These are phyloP conservation scores for Limnephilus rhombicus DNA, from an alignment of 2,888 invertebrate genomes.

Conservation along the genomic window DNA sequence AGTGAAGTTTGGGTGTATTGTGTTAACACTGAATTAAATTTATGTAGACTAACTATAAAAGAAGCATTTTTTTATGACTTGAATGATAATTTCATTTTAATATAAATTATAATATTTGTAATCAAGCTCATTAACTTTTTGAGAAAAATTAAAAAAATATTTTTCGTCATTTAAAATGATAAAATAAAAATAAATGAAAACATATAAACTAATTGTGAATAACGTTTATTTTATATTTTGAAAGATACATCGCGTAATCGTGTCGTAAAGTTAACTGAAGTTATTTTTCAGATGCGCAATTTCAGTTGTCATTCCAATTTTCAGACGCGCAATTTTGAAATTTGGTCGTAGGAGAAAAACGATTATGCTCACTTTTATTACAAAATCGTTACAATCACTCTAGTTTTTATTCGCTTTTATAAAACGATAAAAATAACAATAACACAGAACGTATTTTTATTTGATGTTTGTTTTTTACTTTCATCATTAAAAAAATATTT, in stretches of 20 bases:
- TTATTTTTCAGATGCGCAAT: constrained; percentile 31
- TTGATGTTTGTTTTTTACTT: neutral
- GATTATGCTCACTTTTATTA: neutral
- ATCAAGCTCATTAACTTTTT: neutral
- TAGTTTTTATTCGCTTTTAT: neutral
- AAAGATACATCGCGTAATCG: neutral
- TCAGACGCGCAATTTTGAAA: constrained; percentile 24
- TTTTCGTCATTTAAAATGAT: too few species aligned
- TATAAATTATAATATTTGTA: too few species aligned
- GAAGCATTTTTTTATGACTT: constrained; percentile 26
- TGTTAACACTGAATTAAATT: neutral
- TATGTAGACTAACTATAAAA: neutral
- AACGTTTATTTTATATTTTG: neutral
- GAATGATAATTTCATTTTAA: neutral
- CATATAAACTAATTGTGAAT: neutral
- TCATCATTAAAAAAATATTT: neutral
- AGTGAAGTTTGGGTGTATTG: neutral
- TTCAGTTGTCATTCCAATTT: constrained; percentile 7
- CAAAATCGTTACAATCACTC: neutral
- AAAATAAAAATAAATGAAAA: neutral
- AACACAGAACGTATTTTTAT: neutral
- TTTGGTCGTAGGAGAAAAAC: neutral
- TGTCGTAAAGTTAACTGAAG: neutral
- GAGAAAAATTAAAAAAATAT: too few species aligned
- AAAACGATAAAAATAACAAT: constrained; percentile 4